phyloP scores from a whole-genome alignment of 2,113 vertebrate species.

The Saccopteryx bilineata region DNA sequence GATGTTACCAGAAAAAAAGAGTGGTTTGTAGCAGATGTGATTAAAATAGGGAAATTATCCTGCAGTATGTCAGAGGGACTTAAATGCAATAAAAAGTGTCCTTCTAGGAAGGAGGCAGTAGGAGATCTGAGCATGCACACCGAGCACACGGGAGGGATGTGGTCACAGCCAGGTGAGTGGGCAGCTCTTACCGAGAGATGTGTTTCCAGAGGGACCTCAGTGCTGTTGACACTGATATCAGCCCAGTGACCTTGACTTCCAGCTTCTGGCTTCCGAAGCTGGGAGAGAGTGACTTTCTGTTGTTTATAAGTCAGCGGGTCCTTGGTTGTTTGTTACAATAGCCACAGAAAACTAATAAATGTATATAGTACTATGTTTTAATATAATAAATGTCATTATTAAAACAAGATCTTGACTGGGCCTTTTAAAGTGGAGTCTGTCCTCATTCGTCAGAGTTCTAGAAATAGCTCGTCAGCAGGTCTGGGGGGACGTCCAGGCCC shows the following conservation, averaged over 20 bases:
- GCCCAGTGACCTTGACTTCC: too few relatives aligned
- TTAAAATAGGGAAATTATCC: neutral
- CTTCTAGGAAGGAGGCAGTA: neutral
- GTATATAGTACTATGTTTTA: neutral
- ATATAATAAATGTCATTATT: neutral
- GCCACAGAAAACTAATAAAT: neutral
- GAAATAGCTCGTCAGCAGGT: neutral
- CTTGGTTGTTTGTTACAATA: neutral
- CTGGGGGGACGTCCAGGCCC: too few relatives aligned
- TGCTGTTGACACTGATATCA: neutral
- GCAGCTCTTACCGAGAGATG: too few relatives aligned
- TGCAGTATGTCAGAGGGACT: neutral
- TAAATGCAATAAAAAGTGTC: fast-evolving
- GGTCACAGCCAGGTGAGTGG: neutral
- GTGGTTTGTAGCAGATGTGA: neutral
- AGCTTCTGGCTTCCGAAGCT: neutral
- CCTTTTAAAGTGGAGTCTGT: neutral
- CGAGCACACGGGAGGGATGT: too few relatives aligned
- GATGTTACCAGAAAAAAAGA: neutral
- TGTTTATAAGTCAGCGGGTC: neutral
- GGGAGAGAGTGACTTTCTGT: neutral
- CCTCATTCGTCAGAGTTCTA: neutral
- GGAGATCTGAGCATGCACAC: neutral
- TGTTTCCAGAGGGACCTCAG: neutral
- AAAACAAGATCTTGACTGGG: neutral